A percentile compares a stretch with the other conserved stretches of the same genome.
Conservation (phyloP, 2,888 invertebrate genomes). For the Pomacea canaliculata region DNA sequence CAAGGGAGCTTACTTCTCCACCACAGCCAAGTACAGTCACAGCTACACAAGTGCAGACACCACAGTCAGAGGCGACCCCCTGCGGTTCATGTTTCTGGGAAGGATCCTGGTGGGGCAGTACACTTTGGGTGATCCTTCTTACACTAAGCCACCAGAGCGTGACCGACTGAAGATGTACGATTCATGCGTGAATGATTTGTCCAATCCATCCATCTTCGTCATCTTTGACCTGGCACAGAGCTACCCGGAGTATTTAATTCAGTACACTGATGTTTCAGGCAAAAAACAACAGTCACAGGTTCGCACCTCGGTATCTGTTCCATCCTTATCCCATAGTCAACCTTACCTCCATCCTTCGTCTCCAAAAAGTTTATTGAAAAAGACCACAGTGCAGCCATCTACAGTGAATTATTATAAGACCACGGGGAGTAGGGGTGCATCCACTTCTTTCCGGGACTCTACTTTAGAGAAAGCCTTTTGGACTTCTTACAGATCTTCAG, state of each 20-base stretch:
- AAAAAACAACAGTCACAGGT: too few relatives aligned
- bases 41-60: conserved; percentile 40
- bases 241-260: background rate
- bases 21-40: conserved; percentile 52
- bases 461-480: too few relatives aligned
- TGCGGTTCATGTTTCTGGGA: background rate
- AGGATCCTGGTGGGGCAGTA: background rate
- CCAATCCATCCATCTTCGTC: background rate
- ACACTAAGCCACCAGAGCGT: background rate
- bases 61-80: too few relatives aligned
- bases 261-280: background rate
- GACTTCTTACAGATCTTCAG: too few relatives aligned
- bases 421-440: too few relatives aligned
- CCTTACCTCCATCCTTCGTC: too few relatives aligned
- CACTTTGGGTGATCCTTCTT: background rate
- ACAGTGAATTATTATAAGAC: too few relatives aligned
- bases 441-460: too few relatives aligned
- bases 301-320: too few relatives aligned
- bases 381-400: too few relatives aligned
- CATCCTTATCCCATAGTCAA: too few relatives aligned
- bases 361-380: too few relatives aligned
- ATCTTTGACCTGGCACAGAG: background rate
- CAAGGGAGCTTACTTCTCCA: conserved; percentile 57
- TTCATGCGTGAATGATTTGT: background rate
- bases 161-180: background rate